Evolutionary conservation across 2,888 invertebrate species (phyloP).

Genomic region (Drosophila melanosoma): DNA sequence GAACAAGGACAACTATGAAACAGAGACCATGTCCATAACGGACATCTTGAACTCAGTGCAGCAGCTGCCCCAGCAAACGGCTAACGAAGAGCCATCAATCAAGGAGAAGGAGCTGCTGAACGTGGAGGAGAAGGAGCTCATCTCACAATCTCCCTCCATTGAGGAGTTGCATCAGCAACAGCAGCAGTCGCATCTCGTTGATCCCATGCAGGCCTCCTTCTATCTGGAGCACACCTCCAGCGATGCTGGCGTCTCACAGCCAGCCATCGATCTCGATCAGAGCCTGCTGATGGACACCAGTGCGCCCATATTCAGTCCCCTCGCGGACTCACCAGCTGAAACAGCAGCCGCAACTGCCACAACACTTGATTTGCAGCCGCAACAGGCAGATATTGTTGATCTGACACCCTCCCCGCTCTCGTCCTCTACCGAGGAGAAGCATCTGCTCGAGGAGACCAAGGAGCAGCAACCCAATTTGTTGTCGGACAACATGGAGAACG

Average conservation of each 20-base stretch:
- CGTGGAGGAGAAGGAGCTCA: slow-evolving; percentile 80
- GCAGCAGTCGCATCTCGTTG: slow-evolving; percentile 38
- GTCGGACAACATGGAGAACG: slow-evolving; percentile 53
- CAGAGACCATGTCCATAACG: slow-evolving; percentile 72
- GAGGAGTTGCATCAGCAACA: slow-evolving; percentile 76
- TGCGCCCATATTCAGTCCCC: slow-evolving; percentile 43
- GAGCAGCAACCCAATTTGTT: slow-evolving; percentile 53
- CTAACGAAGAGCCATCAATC: slow-evolving; percentile 52
- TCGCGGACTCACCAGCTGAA: slow-evolving; percentile 26
- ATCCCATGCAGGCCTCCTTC: slow-evolving; percentile 81
- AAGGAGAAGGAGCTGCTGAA: slow-evolving; percentile 77
- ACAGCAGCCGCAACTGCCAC: slow-evolving; percentile 22
- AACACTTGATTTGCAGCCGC: slow-evolving; percentile 50
- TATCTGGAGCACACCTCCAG: slow-evolving; percentile 71
- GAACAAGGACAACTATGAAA: background rate
- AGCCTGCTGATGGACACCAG: slow-evolving; percentile 67
- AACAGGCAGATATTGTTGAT: slow-evolving; percentile 64
- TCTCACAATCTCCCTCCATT: slow-evolving; percentile 81
- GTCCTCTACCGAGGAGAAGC: slow-evolving; percentile 78
- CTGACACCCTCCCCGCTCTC: slow-evolving; percentile 64
- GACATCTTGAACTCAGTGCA: slow-evolving; percentile 84
- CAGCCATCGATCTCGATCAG: slow-evolving; percentile 34
- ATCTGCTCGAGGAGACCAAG: slow-evolving; percentile 79
- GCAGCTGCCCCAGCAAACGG: slow-evolving; percentile 71
- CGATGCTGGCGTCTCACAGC: slow-evolving; percentile 41